A percentile compares a stretch with the other conserved stretches of the same genome.
These are phyloP conservation scores for Cliona cf. orientalis DNA, from an alignment of 37 sponge, comb jelly and placozoan genomes.

Conservation along the genomic window DNA sequence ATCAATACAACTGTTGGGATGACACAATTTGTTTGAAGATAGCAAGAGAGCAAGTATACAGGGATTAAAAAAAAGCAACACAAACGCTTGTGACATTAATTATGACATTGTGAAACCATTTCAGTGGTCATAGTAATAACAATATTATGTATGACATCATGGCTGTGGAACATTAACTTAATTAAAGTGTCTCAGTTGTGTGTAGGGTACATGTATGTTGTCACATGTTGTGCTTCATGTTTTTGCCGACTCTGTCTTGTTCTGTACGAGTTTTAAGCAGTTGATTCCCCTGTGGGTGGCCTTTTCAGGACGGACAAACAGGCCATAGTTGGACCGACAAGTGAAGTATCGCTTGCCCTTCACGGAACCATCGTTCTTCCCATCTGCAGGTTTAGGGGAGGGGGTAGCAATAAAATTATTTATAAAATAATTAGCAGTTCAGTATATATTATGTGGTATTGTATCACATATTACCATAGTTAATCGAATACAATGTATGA, in stretches of 20 bases:
- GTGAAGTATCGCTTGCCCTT: constrained; percentile 90
- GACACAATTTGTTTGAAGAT: no score
- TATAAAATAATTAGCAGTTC: no score
- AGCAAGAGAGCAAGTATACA: no score
- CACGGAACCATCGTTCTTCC: constrained; percentile 91
- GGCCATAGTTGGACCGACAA: constrained; percentile 85
- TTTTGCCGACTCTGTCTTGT: background rate
- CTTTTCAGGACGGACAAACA: constrained; percentile 87
- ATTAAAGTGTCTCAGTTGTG: background rate
- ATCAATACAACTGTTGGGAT: no score
- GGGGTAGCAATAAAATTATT: no score
- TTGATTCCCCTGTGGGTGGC: constrained; percentile 90
- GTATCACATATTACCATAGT: no score
- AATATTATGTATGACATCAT: background rate
- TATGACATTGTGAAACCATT: no score
- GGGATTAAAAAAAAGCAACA: no score
- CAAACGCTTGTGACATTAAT: no score
- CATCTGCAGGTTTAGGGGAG: no score
- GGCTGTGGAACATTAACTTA: background rate
- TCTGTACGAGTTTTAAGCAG: constrained; percentile 57
- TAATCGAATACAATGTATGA: no score
- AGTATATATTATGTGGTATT: no score
- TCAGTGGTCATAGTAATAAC: background rate
- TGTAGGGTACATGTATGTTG: background rate
- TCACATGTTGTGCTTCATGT: background rate